These are phyloP conservation scores for Nycticryphes semicollaris DNA, from an alignment of 2,113 vertebrate species.

Conservation along the genomic window DNA sequence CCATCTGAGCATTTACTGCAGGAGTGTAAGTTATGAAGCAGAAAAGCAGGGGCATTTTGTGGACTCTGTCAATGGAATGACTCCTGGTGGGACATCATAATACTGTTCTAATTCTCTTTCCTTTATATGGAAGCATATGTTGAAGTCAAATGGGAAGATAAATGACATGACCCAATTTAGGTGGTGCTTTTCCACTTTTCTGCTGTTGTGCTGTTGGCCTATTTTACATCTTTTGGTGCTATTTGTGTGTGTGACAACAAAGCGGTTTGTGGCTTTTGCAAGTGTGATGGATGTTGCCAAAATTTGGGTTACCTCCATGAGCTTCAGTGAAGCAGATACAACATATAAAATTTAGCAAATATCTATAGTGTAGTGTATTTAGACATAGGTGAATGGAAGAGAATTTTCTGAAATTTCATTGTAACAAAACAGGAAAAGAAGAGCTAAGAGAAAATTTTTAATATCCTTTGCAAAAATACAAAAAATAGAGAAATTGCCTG, in stretches of 20 bases:
- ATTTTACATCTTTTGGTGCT: not conserved
- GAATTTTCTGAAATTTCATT: not conserved
- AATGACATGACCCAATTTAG: not conserved
- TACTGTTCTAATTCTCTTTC: not conserved
- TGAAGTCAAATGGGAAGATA: not conserved
- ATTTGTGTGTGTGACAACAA: not conserved
- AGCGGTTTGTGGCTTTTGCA: not conserved
- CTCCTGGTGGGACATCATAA: not conserved
- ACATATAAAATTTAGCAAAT: not conserved
- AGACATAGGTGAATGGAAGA: not conserved
- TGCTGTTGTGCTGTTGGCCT: not conserved
- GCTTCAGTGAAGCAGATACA: not conserved
- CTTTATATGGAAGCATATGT: not conserved
- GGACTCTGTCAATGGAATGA: not conserved
- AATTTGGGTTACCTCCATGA: not conserved
- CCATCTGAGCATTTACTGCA: not conserved
- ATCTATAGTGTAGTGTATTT: not conserved
- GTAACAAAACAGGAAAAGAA: not conserved
- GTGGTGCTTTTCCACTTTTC: not conserved
- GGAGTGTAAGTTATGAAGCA: slow-evolving; percentile 43
- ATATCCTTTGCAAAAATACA: not conserved
- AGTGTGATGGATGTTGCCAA: not conserved
- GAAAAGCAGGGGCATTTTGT: not conserved
- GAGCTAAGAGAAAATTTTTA: not conserved
- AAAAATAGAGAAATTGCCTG: not conserved